Evolutionary conservation across 2,888 invertebrate species (phyloP), one percentile per base, ranked within the genome.

Genomic region (Thymelicus sylvestris): DNA sequence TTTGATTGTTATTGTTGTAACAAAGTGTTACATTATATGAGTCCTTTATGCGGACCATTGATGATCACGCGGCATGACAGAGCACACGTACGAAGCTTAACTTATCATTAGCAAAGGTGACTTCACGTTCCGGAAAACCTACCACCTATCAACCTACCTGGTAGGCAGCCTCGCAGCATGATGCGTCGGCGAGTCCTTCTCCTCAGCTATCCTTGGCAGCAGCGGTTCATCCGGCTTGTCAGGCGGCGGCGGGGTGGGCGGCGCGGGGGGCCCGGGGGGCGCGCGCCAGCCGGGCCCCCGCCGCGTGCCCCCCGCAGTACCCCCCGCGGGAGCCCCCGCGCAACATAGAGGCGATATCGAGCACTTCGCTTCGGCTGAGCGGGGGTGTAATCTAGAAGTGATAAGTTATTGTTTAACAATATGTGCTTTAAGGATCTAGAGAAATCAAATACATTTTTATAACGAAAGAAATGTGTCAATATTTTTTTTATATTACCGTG

Each of bases 201-300:
- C 98, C 89, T 98, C 98, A 0, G 98, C 97, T 72, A 98, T 98
- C 76, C 98, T 91, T 0, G 98, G 98, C 81, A 98, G 88, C 68
- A 96, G 93, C 44, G 88, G 88, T 69, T 92, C 92, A 73, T 90
- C 91, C 15, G 74, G 78, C 79, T 90, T 89, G 73, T 89, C 89
- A 12, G 80, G 79, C 2, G 89, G 86, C 15, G 92, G 90, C 6
- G 93, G 91, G 0, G 90, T 84, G 72, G 92, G 86, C 19, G 92
- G 87, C 6, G 90, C 85, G 73, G 88, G 89, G 13, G 88, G 81
- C 7, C 88, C 84, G 2, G 85, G 86, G 48, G 79, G 80, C 47
- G 78, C 75, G 3, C 89, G 81, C 86, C 89, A 83, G 72, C 83
- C 83, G 13, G 82, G 81, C 5, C 86, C 78, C 59, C 88, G 73